phyloP scores from a whole-genome alignment of 2,888 invertebrate species.

The Hedychridium roseum region DNA sequence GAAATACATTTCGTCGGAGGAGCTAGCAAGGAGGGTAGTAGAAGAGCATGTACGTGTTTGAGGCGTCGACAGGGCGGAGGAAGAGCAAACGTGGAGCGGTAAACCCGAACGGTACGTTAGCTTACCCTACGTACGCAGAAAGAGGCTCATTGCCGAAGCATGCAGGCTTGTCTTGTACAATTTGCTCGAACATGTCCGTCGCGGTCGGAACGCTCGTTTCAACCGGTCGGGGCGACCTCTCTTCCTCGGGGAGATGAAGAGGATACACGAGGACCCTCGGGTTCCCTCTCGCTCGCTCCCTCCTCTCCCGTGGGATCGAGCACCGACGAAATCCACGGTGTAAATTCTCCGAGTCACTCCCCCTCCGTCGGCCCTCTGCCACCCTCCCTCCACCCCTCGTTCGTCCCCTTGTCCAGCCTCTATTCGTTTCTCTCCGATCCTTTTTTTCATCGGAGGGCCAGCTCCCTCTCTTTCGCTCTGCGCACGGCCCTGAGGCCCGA shows the following conservation, averaged over 20 bases:
- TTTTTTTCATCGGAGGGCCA: too few species aligned
- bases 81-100: neutral
- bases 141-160: conserved; percentile 48
- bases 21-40: conserved; percentile 14
- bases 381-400: conserved; percentile 5
- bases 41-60: neutral
- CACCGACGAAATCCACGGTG: conserved; percentile 50
- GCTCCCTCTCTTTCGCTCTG: conserved; percentile 17
- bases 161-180: conserved; percentile 54
- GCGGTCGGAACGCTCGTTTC: conserved; percentile 49
- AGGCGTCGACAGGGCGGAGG: neutral
- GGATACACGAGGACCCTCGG: conserved; percentile 28
- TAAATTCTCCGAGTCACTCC: conserved; percentile 54
- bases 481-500: neutral
- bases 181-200: conserved; percentile 56
- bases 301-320: conserved; percentile 40
- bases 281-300: conserved; percentile 26
- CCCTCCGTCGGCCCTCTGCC: conserved; percentile 7
- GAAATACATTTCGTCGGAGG: too few species aligned
- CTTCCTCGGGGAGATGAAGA: conserved; percentile 42
- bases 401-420: conserved; percentile 7
- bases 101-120: neutral
- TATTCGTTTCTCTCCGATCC: conserved; percentile 1
- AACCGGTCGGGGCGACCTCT: conserved; percentile 42
- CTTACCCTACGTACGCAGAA: neutral